phyloP scores from a whole-genome alignment of 2,888 invertebrate species.

The Cheilosia soror region DNA sequence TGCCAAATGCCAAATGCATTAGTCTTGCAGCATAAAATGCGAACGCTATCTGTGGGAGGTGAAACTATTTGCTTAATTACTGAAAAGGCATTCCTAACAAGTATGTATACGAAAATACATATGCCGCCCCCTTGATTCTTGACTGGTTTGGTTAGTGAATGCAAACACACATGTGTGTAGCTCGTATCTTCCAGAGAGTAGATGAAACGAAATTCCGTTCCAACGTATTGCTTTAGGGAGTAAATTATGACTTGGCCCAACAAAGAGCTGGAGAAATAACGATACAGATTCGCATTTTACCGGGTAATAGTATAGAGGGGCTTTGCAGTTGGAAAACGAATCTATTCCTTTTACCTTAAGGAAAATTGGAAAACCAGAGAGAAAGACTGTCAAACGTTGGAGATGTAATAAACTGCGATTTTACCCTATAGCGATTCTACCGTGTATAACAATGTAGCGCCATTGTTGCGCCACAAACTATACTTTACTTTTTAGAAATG shows the following conservation, averaged over 20 bases:
- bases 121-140: conserved; percentile 3
- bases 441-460: background rate
- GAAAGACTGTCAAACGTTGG: background rate
- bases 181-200: background rate
- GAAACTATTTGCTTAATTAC: conserved; percentile 71
- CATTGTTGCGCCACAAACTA: background rate
- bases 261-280: conserved; percentile 32
- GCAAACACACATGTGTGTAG: conserved; percentile 7
- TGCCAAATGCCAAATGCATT: conserved; percentile 55
- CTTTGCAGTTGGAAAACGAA: conserved; percentile 29
- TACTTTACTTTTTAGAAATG: background rate
- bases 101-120: background rate
- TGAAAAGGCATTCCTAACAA: conserved; percentile 56
- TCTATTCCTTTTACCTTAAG: conserved; percentile 43
- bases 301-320: background rate
- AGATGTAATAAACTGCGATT: background rate
- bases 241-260: conserved; percentile 48
- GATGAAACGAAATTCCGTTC: conserved; percentile 46
- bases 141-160: no score
- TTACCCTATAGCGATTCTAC: background rate
- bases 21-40: conserved; percentile 54
- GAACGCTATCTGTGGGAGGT: conserved; percentile 44
- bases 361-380: conserved; percentile 3
- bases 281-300: conserved; percentile 59
- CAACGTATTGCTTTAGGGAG: conserved; percentile 58